Percentiles rank a stretch among this genome's conserved stretches.
Conservation (phyloP, 2,888 invertebrate species). For the Clanis bilineata region DNA sequence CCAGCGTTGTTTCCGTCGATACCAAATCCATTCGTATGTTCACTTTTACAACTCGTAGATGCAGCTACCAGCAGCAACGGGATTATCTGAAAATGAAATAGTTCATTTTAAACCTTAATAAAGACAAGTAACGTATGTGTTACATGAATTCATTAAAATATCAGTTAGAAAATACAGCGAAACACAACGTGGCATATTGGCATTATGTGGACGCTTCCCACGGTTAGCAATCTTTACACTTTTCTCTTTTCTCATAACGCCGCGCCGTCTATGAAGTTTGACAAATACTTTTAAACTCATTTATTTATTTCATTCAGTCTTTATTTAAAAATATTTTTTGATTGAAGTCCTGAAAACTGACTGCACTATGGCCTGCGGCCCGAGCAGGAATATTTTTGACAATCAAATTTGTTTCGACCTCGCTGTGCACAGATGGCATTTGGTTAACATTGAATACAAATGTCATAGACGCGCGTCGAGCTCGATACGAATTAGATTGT, state of each 20-base stretch:
- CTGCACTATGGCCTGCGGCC: too few relatives aligned
- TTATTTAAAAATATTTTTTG: too few relatives aligned
- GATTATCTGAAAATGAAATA: slow-evolving; percentile 60
- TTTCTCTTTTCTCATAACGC: slow-evolving; percentile 79
- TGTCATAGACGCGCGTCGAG: too few relatives aligned
- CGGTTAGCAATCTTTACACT: slow-evolving; percentile 72
- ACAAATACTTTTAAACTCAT: background rate
- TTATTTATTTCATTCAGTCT: too few relatives aligned
- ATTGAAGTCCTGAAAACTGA: too few relatives aligned
- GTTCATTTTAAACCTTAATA: slow-evolving; percentile 17
- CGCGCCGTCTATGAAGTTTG: slow-evolving; percentile 45
- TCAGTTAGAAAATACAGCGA: slow-evolving; percentile 70
- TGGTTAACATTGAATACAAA: too few relatives aligned
- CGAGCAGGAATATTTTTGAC: too few relatives aligned
- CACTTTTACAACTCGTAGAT: slow-evolving; percentile 53
- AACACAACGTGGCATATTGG: slow-evolving; percentile 68
- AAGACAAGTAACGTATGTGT: background rate
- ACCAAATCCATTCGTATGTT: slow-evolving; percentile 47
- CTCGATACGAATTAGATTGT: too few relatives aligned
- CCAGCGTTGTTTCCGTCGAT: slow-evolving; percentile 50
- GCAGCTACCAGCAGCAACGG: slow-evolving; percentile 54
- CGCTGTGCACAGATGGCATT: too few relatives aligned
- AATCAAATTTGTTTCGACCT: too few relatives aligned
- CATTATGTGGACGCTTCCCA: slow-evolving; percentile 68
- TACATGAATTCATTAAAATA: background rate